Evolutionary conservation across 2,888 invertebrate genomes (phyloP).

Genomic region (Ophraella communa): DNA sequence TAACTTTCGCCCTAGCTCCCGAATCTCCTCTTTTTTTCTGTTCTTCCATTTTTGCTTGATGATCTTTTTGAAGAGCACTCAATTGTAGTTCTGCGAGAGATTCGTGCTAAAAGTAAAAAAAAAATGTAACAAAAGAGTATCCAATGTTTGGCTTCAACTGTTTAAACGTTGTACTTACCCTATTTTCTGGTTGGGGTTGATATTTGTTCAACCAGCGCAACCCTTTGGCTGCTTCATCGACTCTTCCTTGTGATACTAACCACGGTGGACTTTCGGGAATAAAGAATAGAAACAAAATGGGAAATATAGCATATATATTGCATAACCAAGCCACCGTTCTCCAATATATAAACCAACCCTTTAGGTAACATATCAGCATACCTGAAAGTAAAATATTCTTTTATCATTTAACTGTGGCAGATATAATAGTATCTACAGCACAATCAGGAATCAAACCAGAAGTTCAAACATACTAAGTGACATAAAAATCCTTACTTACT

Average conservation of each 20-base stretch:
- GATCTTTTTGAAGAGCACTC: conserved; percentile 62
- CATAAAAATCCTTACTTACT: too few species aligned
- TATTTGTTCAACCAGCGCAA: conserved; percentile 62
- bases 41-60: conserved; percentile 60
- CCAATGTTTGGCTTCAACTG: too few species aligned
- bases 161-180: conserved; percentile 46
- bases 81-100: conserved; percentile 63
- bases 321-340: conserved; percentile 65
- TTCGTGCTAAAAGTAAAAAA: conserved; percentile 52
- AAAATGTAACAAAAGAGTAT: too few species aligned
- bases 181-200: conserved; percentile 59
- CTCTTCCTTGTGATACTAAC: conserved; percentile 64
- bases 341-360: conserved; percentile 65
- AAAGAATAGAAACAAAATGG: conserved; percentile 61
- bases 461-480: too few species aligned
- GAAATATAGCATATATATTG: conserved; percentile 63
- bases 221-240: conserved; percentile 64
- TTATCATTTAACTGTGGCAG: too few species aligned
- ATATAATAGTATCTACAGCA: too few species aligned
- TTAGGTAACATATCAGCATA: conserved; percentile 65
- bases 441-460: too few species aligned
- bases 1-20: conserved; percentile 53
- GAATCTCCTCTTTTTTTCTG: conserved; percentile 52
- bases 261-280: conserved; percentile 68
- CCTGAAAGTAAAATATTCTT: conserved; percentile 48